Evolutionary conservation across 2,797 vertebrate genomes (phyloP), one percentile per base, ranked within the genome.

Genomic region (Bothrops alternatus): DNA sequence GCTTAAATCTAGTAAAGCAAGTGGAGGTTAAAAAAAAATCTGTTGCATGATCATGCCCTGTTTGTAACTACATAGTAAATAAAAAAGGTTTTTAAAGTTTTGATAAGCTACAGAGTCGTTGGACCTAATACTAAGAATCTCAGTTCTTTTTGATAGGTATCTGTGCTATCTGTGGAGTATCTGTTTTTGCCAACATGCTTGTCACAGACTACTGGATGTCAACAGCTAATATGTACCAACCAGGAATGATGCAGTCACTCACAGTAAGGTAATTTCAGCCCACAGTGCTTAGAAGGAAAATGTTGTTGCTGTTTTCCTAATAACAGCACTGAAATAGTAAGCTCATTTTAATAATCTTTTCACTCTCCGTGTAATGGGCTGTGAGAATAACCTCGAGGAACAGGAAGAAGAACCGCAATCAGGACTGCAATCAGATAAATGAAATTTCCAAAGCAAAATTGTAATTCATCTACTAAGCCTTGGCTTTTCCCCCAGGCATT

Each of bases 161-260:
- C 42, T 99, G 98, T 95, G 98, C 98, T 57, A 98, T 99, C 32
- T 98, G 98, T 2, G 99, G 99, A 0, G 98, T 99, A 89, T 99
- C 99, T 0, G 98, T 99, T 93, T 99, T 99, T 94, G 98, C 98
- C 89, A 99, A 99, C 97, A 98, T 99, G 97, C 97, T 99, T 89
- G 98, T 99, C 94, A 98, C 98, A 93, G 98, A 98, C 95, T 99
- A 99, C 95, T 98, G 98, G 98, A 97, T 98, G 97, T 97, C 97
- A 88, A 97, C 97, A 1, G 96, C 97, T 25, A 97, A 47, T 94
- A 98, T 98, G 97, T 98, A 95, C 91, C 96, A 97, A 2, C 94
- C 97, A 90, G 95, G 98, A 94, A 96, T 98, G 56, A 96, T 98
- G 56, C 96, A 96, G 92, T 97, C 1, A 92, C 96, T 98, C 8